phyloP scores from a whole-genome alignment of 1,140 invertebrate species.

The Drosophila kepulauana region DNA sequence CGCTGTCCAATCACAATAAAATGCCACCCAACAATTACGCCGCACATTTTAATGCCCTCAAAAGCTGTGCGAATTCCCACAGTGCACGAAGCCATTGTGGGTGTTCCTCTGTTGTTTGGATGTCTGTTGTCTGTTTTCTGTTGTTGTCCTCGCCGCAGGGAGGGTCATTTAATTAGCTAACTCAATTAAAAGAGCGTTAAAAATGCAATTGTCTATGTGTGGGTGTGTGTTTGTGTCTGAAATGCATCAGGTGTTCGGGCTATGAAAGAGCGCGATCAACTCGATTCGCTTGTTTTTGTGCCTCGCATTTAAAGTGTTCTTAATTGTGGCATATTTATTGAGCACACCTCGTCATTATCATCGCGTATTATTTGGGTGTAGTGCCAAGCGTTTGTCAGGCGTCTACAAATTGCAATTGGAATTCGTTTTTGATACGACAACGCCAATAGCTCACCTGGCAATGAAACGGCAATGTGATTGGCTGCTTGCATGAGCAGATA shows the following conservation, averaged over 20 bases:
- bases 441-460: slow-evolving; percentile 70
- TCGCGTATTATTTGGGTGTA: slow-evolving; percentile 21
- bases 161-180: slow-evolving; percentile 75
- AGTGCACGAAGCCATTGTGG: slow-evolving; percentile 43
- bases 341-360: slow-evolving; percentile 28
- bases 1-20: slow-evolving; percentile 77
- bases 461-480: slow-evolving; percentile 77
- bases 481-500: slow-evolving; percentile 58
- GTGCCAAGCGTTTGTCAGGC: slow-evolving; percentile 6
- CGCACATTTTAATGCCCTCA: slow-evolving; percentile 68
- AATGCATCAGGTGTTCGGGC: slow-evolving; percentile 67
- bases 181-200: slow-evolving; percentile 81
- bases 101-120: background rate
- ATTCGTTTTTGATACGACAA: slow-evolving; percentile 59
- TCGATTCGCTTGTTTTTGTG: background rate
- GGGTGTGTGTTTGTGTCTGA: background rate
- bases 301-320: background rate
- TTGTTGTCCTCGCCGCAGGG: slow-evolving; percentile 17
- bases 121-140: background rate
- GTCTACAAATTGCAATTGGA: slow-evolving; percentile 36
- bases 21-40: slow-evolving; percentile 75
- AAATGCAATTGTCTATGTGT: slow-evolving; percentile 55
- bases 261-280: slow-evolving; percentile 49
- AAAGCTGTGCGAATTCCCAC: slow-evolving; percentile 76
- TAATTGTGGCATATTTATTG: slow-evolving; percentile 12